Conservation (phyloP, 2,113 vertebrate genomes). For the Scophthalmus maximus region DNA sequence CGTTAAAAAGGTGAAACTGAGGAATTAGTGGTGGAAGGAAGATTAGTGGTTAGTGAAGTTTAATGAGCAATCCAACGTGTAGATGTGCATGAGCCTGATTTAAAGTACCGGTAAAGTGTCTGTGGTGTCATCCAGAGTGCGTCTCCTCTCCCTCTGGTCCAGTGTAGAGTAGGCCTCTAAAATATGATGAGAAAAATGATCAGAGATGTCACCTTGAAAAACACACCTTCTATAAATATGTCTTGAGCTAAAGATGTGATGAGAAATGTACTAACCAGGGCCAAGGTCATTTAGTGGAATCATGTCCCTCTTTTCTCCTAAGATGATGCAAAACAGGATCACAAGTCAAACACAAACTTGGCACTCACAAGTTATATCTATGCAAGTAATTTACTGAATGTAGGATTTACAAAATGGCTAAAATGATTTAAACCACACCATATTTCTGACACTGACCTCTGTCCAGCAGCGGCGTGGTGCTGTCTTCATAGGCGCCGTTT, state of each 20-base stretch:
- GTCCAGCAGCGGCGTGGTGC: slow-evolving; percentile 94
- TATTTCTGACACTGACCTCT: slow-evolving; percentile 77
- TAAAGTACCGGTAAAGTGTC: slow-evolving; percentile 88
- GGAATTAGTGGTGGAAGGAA: slow-evolving; percentile 29
- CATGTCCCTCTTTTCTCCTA: slow-evolving; percentile 93
- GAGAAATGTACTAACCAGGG: slow-evolving; percentile 84
- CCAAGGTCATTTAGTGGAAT: slow-evolving; percentile 95
- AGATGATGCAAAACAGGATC: slow-evolving; percentile 27
- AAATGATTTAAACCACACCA: not conserved
- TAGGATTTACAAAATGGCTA: not conserved
- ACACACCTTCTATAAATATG: not conserved
- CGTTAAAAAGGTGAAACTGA: slow-evolving; percentile 38
- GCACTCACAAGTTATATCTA: too few relatives aligned
- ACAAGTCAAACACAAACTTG: slow-evolving; percentile 1
- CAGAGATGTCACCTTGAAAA: not conserved
- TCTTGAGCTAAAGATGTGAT: not conserved
- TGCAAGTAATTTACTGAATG: not conserved
- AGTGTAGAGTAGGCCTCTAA: slow-evolving; percentile 91
- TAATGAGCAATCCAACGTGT: slow-evolving; percentile 16
- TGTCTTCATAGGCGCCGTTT: slow-evolving; percentile 92
- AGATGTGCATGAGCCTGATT: not conserved
- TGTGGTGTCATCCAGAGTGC: slow-evolving; percentile 91
- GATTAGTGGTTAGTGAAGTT: slow-evolving; percentile 54
- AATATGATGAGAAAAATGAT: not conserved
- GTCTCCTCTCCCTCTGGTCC: slow-evolving; percentile 91